Evolutionary conservation across 2,888 invertebrate genomes (phyloP).

Genomic region (Holacanthella duospinosa): DNA sequence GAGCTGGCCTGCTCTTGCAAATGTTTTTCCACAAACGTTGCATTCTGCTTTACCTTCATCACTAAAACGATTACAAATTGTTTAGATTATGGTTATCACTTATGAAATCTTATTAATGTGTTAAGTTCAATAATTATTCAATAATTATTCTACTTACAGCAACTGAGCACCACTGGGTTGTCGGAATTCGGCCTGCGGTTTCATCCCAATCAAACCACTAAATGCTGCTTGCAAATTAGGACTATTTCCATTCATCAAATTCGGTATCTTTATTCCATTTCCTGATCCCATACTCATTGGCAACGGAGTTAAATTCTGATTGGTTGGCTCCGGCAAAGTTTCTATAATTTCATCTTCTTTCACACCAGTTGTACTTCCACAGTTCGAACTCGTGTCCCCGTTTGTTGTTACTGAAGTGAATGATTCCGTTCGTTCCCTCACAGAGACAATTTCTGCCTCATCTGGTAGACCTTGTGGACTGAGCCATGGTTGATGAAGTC

Average conservation of each 20-base stretch:
- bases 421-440: conserved; percentile 6
- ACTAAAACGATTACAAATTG: conserved; percentile 39
- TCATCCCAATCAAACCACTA: conserved; percentile 14
- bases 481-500: conserved; percentile 35
- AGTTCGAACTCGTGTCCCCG: background rate
- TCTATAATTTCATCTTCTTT: background rate
- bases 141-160: background rate
- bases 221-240: conserved; percentile 8
- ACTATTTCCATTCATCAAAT: background rate
- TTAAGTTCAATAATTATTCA: background rate
- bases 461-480: conserved; percentile 22
- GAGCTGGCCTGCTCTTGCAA: conserved; percentile 81
- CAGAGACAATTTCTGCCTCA: background rate
- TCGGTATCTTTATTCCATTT: background rate
- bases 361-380: background rate
- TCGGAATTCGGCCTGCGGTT: conserved; percentile 35
- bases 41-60: conserved; percentile 69
- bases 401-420: background rate
- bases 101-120: background rate
- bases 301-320: background rate
- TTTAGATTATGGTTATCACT: background rate
- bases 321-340: background rate
- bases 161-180: conserved; percentile 34
- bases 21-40: conserved; percentile 79
- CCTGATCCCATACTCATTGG: background rate